Percentiles rank a stretch among this genome's conserved stretches.
Conservation (phyloP, 2,888 invertebrate genomes). For the Endomychus coccineus region DNA sequence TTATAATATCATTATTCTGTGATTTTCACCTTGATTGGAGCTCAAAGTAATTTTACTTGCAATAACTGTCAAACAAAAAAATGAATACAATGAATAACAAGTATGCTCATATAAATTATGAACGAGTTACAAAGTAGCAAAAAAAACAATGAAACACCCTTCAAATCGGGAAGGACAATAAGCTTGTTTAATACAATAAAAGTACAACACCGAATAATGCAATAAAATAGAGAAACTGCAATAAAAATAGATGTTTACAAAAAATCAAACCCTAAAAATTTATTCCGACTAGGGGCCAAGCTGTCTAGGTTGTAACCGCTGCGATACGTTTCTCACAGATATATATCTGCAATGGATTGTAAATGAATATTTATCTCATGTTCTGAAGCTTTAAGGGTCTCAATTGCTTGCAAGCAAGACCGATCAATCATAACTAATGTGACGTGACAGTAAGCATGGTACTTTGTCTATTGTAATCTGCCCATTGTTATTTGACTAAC, state of each 20-base stretch:
- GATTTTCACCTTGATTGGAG: too few species aligned
- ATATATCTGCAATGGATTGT: conserved; percentile 19
- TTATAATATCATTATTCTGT: too few species aligned
- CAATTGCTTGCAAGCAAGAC: conserved; percentile 26
- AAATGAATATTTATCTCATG: conserved; percentile 28
- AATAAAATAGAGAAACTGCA: conserved; percentile 31
- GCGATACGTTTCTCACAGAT: conserved; percentile 37
- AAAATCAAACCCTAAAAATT: conserved; percentile 40
- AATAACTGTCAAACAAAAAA: too few species aligned
- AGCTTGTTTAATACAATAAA: conserved; percentile 3
- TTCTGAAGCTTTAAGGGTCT: conserved; percentile 27
- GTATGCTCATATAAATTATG: too few species aligned
- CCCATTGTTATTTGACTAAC: conserved; percentile 40
- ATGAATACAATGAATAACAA: too few species aligned
- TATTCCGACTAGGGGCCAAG: conserved; percentile 38
- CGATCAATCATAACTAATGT: conserved; percentile 46
- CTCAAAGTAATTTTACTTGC: too few species aligned
- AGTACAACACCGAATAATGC: conserved; percentile 10
- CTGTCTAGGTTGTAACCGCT: conserved; percentile 32
- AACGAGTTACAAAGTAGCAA: too few species aligned
- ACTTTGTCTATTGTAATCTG: conserved; percentile 46
- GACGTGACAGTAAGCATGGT: conserved; percentile 45
- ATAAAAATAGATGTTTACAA: conserved; percentile 36
- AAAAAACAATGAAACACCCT: conserved; percentile 3
- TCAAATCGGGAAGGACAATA: conserved; percentile 4